Conservation (phyloP, 2,797 vertebrate genomes). For the Micromesistius poutassou region DNA sequence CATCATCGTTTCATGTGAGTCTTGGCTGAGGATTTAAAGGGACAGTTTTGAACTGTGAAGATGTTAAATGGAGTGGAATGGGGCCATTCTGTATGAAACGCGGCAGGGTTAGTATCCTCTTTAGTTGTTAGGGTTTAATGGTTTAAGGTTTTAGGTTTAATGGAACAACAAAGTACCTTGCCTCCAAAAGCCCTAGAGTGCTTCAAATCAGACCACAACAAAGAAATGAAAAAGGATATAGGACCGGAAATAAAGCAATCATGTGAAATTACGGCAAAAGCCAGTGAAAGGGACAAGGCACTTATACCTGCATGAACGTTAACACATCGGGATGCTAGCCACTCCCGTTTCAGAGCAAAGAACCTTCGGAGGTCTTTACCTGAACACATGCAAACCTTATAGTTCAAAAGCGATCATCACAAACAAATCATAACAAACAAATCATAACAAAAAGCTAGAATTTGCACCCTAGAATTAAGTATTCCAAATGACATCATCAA, state of each 20-base stretch:
- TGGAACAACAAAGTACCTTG: not conserved
- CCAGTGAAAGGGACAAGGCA: not conserved
- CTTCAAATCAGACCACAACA: not conserved
- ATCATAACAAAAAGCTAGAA: no score
- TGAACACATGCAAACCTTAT: no score
- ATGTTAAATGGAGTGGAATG: constrained; percentile 8
- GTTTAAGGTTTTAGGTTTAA: not conserved
- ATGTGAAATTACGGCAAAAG: not conserved
- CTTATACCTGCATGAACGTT: no score
- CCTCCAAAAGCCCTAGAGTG: not conserved
- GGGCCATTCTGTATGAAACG: not conserved
- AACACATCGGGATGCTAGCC: not conserved
- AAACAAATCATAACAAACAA: no score
- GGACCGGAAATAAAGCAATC: not conserved
- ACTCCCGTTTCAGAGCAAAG: no score
- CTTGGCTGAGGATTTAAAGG: constrained; percentile 32
- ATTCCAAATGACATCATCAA: no score
- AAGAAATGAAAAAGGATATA: not conserved
- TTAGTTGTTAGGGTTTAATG: not conserved
- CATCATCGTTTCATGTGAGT: constrained; percentile 39
- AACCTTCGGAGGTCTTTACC: no score
- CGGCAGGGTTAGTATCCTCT: not conserved
- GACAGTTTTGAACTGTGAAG: constrained; percentile 21
- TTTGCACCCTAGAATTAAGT: no score
- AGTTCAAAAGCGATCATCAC: no score